Percentiles rank a stretch among this genome's conserved stretches.
phyloP scores from a whole-genome alignment of 35 echinoderm and acorn worm species.

The Apostichopus parvimensis region DNA sequence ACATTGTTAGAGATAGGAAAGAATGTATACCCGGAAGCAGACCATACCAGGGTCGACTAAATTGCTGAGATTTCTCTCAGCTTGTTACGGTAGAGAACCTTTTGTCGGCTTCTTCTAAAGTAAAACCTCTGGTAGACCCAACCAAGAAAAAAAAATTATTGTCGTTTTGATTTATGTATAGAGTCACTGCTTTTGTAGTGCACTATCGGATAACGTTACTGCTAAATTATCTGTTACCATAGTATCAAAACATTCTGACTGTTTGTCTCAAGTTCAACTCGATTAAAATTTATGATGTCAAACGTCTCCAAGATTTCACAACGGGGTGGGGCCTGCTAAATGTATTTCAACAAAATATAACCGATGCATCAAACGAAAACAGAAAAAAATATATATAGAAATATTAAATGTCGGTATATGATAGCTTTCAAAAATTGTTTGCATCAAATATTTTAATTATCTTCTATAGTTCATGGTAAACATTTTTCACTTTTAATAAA shows the following conservation, averaged over 20 bases:
- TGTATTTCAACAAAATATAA: not conserved
- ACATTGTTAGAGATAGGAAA: too few species aligned
- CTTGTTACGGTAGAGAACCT: too few species aligned
- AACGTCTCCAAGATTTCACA: not conserved
- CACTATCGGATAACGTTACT: not conserved
- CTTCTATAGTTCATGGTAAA: too few species aligned
- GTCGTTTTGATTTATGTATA: not conserved
- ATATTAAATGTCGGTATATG: not conserved
- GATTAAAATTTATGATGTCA: constrained; percentile 1
- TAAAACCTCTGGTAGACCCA: not conserved
- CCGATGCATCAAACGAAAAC: too few species aligned
- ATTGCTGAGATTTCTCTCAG: too few species aligned
- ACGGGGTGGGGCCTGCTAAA: not conserved
- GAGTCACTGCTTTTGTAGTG: not conserved
- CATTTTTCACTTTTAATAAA: too few species aligned
- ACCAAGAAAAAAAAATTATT: not conserved
- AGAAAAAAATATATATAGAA: not conserved
- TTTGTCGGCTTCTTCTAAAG: not conserved
- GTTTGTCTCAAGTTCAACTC: not conserved
- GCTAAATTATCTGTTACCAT: not conserved
- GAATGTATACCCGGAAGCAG: too few species aligned
- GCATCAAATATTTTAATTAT: too few species aligned
- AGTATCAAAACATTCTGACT: not conserved
- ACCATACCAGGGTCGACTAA: too few species aligned
- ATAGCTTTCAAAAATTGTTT: not conserved